Evolutionary conservation across 37 sponge, comb jelly and placozoan species (phyloP).

Genomic region (Chondrilla cf. caribensis): DNA sequence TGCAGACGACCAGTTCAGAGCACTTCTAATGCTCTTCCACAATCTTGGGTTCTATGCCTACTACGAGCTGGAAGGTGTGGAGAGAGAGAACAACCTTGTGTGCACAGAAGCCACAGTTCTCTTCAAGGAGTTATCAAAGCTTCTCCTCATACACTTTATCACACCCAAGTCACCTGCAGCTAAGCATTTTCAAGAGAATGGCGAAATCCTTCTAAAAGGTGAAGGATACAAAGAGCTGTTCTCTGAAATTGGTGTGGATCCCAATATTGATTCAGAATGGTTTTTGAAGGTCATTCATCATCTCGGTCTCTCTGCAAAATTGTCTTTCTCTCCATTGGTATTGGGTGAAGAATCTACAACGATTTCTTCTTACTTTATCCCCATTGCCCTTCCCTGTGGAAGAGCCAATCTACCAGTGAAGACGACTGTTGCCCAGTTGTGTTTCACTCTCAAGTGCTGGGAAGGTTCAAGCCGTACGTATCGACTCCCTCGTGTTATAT

Average conservation of each 20-base stretch:
- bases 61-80: background rate
- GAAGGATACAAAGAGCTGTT: background rate
- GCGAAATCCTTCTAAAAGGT: background rate
- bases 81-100: background rate
- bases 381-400: background rate
- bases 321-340: no score
- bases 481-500: no score
- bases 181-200: background rate
- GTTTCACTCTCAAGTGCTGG: no score
- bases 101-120: conserved; percentile 8
- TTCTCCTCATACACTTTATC: background rate
- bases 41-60: background rate
- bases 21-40: background rate
- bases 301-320: background rate
- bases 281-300: background rate
- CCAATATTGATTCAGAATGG: background rate
- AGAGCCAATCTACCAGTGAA: background rate
- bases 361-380: background rate
- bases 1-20: background rate
- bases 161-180: background rate
- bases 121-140: background rate
- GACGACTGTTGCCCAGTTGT: no score
- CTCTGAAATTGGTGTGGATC: background rate
- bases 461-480: no score
- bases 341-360: no score